These are phyloP conservation scores for Lasioglossum albipes DNA, from an alignment of 1,140 invertebrate genomes.

Conservation along the genomic window DNA sequence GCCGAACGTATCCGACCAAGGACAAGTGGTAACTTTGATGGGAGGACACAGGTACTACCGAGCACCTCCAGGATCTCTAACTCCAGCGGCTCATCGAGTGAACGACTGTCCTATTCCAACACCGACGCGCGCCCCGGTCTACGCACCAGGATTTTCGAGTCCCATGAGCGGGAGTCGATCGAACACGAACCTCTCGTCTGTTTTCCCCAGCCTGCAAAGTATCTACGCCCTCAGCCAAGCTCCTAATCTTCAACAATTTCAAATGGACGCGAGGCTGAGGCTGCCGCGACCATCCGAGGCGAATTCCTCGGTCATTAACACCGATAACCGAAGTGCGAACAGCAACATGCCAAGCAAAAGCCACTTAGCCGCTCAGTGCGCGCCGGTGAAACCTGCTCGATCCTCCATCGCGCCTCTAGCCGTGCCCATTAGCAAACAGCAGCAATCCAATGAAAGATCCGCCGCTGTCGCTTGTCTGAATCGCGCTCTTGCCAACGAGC, in stretches of 20 bases:
- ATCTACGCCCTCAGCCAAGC: conserved; percentile 68
- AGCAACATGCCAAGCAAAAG: conserved; percentile 57
- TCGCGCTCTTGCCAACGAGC: background rate
- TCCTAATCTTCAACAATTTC: conserved; percentile 68
- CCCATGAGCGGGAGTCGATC: conserved; percentile 42
- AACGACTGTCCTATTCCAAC: conserved; percentile 54
- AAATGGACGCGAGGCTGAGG: conserved; percentile 59
- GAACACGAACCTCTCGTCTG: conserved; percentile 55
- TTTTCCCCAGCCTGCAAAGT: conserved; percentile 70
- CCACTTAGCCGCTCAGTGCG: conserved; percentile 72
- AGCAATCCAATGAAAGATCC: conserved; percentile 38
- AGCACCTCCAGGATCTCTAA: conserved; percentile 72
- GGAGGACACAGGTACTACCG: conserved; percentile 72
- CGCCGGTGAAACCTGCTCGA: conserved; percentile 69
- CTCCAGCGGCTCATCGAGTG: conserved; percentile 70
- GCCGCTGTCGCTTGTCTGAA: background rate
- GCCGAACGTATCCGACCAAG: conserved; percentile 53
- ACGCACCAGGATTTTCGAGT: conserved; percentile 64
- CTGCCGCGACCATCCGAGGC: conserved; percentile 11
- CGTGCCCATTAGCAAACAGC: conserved; percentile 69
- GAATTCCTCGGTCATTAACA: background rate
- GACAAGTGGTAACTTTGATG: conserved; percentile 70
- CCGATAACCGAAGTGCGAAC: background rate
- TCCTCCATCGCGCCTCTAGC: conserved; percentile 66
- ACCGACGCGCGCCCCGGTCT: conserved; percentile 65